Evolutionary conservation across 2,888 invertebrate species (phyloP).

Genomic region (Buathra laborator): DNA sequence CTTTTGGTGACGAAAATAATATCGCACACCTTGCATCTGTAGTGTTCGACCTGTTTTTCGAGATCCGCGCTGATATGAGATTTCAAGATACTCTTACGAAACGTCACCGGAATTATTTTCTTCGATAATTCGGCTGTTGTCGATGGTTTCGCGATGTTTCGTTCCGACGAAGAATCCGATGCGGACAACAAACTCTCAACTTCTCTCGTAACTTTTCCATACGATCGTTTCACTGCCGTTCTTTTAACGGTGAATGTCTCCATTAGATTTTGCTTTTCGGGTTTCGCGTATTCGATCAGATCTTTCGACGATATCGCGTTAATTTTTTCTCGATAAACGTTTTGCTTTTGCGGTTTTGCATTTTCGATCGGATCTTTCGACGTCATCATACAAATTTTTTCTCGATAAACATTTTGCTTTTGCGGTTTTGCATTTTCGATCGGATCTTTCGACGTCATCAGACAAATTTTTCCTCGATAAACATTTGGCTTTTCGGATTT

Average conservation of each 20-base stretch:
- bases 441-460: too few relatives aligned
- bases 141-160: not conserved
- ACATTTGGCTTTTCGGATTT: too few relatives aligned
- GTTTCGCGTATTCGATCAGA: too few relatives aligned
- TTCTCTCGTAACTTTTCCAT: too few relatives aligned
- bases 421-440: too few relatives aligned
- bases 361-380: not conserved
- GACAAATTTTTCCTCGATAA: too few relatives aligned
- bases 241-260: not conserved
- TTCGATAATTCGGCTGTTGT: not conserved
- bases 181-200: not conserved
- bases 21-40: conserved; percentile 18
- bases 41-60: not conserved
- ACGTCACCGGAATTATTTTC: not conserved
- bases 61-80: not conserved
- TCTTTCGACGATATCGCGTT: too few relatives aligned
- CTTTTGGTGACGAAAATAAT: conserved; percentile 13
- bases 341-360: not conserved
- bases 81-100: not conserved
- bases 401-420: not conserved
- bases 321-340: too few relatives aligned
- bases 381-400: too few relatives aligned
- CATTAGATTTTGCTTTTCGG: not conserved
- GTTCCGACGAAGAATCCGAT: not conserved
- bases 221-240: not conserved